Base-by-base conservation (phyloP, 2,797 vertebrate species). In the Falco novaeseelandiae region DNA sequence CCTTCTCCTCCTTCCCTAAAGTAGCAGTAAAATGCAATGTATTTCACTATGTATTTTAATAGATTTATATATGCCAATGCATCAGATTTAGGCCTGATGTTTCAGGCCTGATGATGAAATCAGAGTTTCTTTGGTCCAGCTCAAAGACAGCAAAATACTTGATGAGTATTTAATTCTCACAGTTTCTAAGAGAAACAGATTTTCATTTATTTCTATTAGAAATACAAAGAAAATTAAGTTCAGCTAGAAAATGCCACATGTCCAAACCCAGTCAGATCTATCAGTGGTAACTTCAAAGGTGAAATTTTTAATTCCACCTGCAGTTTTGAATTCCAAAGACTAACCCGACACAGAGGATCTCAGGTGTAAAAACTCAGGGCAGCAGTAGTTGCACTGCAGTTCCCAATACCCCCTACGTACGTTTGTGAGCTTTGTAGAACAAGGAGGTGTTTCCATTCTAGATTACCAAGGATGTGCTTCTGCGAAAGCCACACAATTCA, bases 401-500 rank as follows among this genome's bases (percentile, higher is more conserved):
- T 91, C 49, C 44, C 34, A 18, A 49, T 44, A 3, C 21, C 44
- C 34, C 21, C 21, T 49, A 25, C 87, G 38, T 30, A 26, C 6
- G 2, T 46, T 67, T 52, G 2, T 40, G 54, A 52, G 16, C 52
- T 83, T 66, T 4, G 0, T 48, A 36, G 74, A 69, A 46, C 18
- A 48, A 70, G 66, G 38, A 63, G 30, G 38, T 54, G 83, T 79
- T 95, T 82, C 74, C 67, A 63, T 55, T 59, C 70, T 36, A 16
- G 34, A 27, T 94, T 73, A 87, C 80, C 59, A 32, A 57, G 61
- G 79, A 92, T 29, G 74, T 49, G 61, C 62, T 89, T 71, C 89
- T 81, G 69, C 83, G 82, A 96, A 83, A 78, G 90, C 87, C 74
- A 71, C 81, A 71, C 84, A 91, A 89, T 90, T 92, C 90, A 89